Conservation (phyloP, 2,888 invertebrate species). For the Neoitamus cyanurus region DNA sequence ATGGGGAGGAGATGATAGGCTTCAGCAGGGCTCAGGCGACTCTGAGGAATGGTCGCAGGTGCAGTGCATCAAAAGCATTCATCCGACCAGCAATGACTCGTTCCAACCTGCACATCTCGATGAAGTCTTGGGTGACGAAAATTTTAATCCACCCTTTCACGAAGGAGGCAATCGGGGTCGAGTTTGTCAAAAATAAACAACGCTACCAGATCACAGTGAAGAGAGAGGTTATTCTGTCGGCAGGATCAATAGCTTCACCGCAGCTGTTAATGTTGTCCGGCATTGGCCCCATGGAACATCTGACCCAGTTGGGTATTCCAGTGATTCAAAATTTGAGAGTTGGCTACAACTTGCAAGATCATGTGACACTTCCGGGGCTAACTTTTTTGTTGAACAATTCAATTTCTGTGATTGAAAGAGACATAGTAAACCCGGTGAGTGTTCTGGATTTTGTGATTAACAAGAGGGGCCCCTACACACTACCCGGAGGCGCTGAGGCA, state of each 20-base stretch:
- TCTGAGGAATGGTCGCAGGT: conserved; percentile 77
- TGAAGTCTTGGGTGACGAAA: conserved; percentile 75
- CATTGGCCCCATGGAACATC: conserved; percentile 75
- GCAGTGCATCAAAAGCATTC: conserved; percentile 84
- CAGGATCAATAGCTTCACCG: conserved; percentile 86
- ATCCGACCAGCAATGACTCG: conserved; percentile 74
- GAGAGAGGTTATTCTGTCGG: conserved; percentile 82
- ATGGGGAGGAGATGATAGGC: conserved; percentile 73
- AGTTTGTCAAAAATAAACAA: conserved; percentile 73
- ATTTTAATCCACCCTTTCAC: conserved; percentile 73
- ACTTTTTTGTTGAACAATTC: conserved; percentile 79
- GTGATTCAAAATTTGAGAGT: conserved; percentile 78
- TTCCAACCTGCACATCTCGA: conserved; percentile 77
- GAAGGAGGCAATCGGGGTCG: conserved; percentile 75
- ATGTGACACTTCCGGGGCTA: conserved; percentile 78
- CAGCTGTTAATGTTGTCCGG: conserved; percentile 89
- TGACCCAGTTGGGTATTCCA: conserved; percentile 71
- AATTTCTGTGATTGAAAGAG: conserved; percentile 74
- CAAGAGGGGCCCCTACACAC: conserved; percentile 77
- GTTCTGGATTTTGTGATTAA: conserved; percentile 73
- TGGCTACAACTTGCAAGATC: conserved; percentile 85
- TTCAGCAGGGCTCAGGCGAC: conserved; percentile 80
- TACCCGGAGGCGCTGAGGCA: conserved; percentile 83
- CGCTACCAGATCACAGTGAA: conserved; percentile 70
- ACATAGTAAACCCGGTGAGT: conserved; percentile 69